Evolutionary conservation across 2,113 vertebrate species (phyloP).

Genomic region (Phoenicopterus ruber): DNA sequence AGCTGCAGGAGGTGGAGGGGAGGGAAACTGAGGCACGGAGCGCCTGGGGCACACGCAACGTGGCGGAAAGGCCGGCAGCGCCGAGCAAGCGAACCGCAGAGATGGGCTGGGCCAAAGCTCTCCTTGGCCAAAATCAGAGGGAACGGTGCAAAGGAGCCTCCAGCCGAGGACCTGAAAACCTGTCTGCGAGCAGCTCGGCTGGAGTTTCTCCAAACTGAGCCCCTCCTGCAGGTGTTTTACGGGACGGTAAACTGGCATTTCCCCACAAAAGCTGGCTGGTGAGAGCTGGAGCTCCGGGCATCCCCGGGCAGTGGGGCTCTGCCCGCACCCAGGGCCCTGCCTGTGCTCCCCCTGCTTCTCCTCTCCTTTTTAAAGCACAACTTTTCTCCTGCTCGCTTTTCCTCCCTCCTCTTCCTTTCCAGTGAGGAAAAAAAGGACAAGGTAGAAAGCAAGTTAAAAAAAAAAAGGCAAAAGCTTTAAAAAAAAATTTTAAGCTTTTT

Average conservation of each 20-base stretch:
- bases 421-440: background rate
- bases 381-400: background rate
- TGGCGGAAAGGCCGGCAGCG: background rate
- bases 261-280: background rate
- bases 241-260: background rate
- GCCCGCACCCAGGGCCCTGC: background rate
- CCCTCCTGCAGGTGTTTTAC: background rate
- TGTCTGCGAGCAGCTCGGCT: too few species aligned
- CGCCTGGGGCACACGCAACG: background rate
- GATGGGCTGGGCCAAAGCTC: background rate
- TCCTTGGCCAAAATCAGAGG: background rate
- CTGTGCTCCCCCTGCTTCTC: rapidly evolving
- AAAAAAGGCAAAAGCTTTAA: background rate
- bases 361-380: background rate
- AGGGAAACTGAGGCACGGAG: background rate
- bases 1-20: background rate
- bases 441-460: background rate
- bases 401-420: background rate
- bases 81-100: rapidly evolving
- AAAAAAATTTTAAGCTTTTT: background rate
- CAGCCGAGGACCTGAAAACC: background rate
- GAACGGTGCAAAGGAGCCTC: background rate
- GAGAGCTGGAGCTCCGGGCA: background rate
- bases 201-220: background rate
- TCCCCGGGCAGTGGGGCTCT: background rate